Base-by-base conservation (phyloP, 2,888 invertebrate species). In the Furcula furcula region DNA sequence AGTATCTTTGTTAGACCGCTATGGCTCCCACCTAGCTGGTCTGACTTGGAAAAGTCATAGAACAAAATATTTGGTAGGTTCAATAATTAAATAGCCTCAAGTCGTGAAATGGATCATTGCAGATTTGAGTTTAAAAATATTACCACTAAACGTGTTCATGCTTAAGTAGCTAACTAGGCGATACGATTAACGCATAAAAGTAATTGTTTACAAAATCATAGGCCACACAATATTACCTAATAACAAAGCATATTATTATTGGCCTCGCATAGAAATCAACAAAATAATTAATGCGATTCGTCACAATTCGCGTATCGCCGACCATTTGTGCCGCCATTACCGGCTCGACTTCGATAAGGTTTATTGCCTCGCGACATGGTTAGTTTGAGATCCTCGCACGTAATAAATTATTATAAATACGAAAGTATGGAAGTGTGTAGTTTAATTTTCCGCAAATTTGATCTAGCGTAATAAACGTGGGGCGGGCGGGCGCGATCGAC, bases 371-470 rank as follows among this genome's bases (percentile, higher is more conserved):
- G 38, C 83, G 83, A 79, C 73, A 85, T 78, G 87, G 86, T 87
- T 87, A 87, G 87, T 88, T 88, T 81, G 77, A 79, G 45, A 61
- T 68, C 74, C 77, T 77, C 75, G 74, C 81, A 80, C 83, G 68
- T 81, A 75, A 77, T 81, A 80, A 84, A 85, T 85, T 85, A 81
- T 82, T 77, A 79, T 84, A 81, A 77, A 79, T 79, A 76, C 72
- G 68, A 72, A 70, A 62, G 63, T 58, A 64, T 65, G 76, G 79
- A 69, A 67, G 69, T 64, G 64, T 64, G 59, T 52, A 70, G 74
- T 82, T 76, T 76, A 87, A 87, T 88, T 88, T 87, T 84, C 78
- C 87, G 87, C 85, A 86, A 83, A 81, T 86, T 85, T 85, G 75
- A 83, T 76, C 70, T 70, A 65, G 65, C 67, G 69, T 77, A 63